Base-by-base conservation (phyloP, 2,888 invertebrate genomes). In the Hemistola chrysoprasaria region DNA sequence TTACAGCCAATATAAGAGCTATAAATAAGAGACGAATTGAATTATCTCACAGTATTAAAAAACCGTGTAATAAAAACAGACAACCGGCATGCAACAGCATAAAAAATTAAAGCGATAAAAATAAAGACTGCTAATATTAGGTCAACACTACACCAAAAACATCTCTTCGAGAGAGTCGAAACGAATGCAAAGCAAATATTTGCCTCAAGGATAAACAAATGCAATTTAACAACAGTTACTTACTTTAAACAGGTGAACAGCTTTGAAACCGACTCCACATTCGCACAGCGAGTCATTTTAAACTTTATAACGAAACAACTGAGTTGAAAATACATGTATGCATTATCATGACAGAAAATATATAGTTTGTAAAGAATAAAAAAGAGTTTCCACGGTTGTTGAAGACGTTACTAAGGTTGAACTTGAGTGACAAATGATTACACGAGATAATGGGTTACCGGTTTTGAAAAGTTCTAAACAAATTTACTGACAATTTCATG, bases 131-230 rank as follows among this genome's bases (percentile, higher is more conserved):
- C n/a, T 8, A 31, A 31, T 22, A 7, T n/a, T 22, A 31, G 2
- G 21, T n/a, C 31, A 44, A 34, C 20, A 40, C 16, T 34, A 32
- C 37, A 16, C 20, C 40, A 20, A 33, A 20, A 22, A 25, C 29
- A 47, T 27, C 42, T 29, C 47, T 48, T 50, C 40, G 37, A 47
- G 40, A 50, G 44, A 35, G 43, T 6, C 32, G 21, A 40, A 50
- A 47, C 37, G 32, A 39, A 42, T 41, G 45, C 40, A 47, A 53
- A 35, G 46, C 47, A 59, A 64, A 63, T 57, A 61, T 63, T 59
- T 51, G 47, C 45, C 51, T 40, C 36, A 48, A 59, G 55, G 53
- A 49, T 64, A 42, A 30, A 46, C 36, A 56, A 42, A 32, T 28
- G 9, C 8, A 42, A 32, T 22, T 32, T 32, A 32, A 55, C 38